Conservation (phyloP, 2,113 vertebrate species). For the Furnarius figulus region DNA sequence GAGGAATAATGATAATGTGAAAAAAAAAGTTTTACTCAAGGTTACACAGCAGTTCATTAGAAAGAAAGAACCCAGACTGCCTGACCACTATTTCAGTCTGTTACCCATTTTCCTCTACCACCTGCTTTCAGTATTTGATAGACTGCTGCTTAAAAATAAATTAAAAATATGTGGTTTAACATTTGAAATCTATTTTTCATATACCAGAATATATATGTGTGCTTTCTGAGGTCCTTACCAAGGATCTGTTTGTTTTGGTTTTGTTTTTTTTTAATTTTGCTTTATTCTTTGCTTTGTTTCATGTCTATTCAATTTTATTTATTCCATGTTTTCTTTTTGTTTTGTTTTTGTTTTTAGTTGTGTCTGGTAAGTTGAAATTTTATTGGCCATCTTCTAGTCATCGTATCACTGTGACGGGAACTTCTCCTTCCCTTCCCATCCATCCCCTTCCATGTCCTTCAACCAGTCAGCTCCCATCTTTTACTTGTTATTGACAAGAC, state of each 20-base stretch:
- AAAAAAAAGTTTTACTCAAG: not conserved
- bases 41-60: not conserved
- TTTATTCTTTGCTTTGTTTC: conserved; percentile 69
- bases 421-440: conserved; percentile 91
- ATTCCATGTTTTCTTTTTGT: conserved; percentile 88
- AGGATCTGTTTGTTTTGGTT: conserved; percentile 18
- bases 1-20: not conserved
- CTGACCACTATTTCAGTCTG: not conserved
- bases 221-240: conserved; percentile 34
- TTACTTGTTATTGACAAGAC: conserved; percentile 90
- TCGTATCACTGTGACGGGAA: conserved; percentile 89
- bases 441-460: conserved; percentile 88
- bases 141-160: not conserved
- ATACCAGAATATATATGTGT: conserved; percentile 17
- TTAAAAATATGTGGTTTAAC: not conserved
- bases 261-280: conserved; percentile 45
- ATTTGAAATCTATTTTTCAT: not conserved
- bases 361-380: conserved; percentile 99
- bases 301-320: conserved; percentile 76
- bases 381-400: conserved; percentile 94
- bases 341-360: conserved; percentile 90
- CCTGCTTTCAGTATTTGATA: not conserved
- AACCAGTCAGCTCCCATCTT: conserved; percentile 90
- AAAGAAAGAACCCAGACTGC: not conserved
- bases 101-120: not conserved